A percentile compares a stretch with the other conserved stretches of the same genome.
Evolutionary conservation across 2,797 vertebrate species (phyloP).

Genomic region (Semotilus atromaculatus): DNA sequence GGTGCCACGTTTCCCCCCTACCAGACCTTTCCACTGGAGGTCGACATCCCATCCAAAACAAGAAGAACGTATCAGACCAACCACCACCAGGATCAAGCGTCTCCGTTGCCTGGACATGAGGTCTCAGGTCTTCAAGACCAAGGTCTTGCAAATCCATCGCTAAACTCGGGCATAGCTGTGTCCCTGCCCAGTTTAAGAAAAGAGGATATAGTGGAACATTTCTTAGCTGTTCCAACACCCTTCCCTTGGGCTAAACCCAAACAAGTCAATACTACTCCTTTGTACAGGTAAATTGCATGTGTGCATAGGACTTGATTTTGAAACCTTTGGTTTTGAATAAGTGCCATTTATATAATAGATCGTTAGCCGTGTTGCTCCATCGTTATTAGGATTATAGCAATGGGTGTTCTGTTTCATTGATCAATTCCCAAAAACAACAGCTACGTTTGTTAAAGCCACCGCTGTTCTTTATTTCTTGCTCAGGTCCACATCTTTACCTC

Average conservation of each 20-base stretch:
- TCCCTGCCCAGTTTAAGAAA: slow-evolving; percentile 80
- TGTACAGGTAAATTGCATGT: slow-evolving; percentile 85
- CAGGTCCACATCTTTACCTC: slow-evolving; percentile 89
- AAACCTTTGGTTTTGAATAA: neutral
- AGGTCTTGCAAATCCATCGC: slow-evolving; percentile 77
- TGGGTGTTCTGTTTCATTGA: neutral
- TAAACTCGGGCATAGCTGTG: slow-evolving; percentile 81
- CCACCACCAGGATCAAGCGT: slow-evolving; percentile 64
- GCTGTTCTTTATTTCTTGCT: slow-evolving; percentile 48
- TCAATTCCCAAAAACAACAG: neutral
- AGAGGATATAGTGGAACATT: slow-evolving; percentile 87
- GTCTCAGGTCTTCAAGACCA: slow-evolving; percentile 84
- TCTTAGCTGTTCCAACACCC: slow-evolving; percentile 91
- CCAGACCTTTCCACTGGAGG: slow-evolving; percentile 82
- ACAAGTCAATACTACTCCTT: slow-evolving; percentile 85
- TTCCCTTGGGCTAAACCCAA: slow-evolving; percentile 96
- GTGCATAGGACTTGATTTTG: neutral
- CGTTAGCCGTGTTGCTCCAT: neutral
- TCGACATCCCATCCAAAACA: slow-evolving; percentile 94
- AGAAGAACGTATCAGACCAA: slow-evolving; percentile 88
- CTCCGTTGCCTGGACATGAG: slow-evolving; percentile 77
- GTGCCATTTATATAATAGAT: neutral
- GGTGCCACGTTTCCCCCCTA: slow-evolving; percentile 77
- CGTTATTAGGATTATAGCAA: neutral
- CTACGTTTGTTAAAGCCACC: neutral